Evolutionary conservation across 64 coral and sea anemone species (phyloP), one percentile per base, ranked within the genome.

Genomic region (Montipora foliosa): DNA sequence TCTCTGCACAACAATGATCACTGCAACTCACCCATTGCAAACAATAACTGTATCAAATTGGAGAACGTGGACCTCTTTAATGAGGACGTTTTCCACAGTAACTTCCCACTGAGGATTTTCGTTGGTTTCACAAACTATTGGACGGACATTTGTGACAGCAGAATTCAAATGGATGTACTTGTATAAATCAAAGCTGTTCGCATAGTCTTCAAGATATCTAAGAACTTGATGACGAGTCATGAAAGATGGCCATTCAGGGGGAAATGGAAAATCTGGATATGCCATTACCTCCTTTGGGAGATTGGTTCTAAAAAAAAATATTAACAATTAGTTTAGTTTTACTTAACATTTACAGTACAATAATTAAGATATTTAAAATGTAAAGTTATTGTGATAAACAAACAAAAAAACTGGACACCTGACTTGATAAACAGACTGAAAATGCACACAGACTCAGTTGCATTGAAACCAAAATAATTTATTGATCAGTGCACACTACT

Each of bases 201-300:
- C 22, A 89, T 94, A 94, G 22, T 87, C 84, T 24, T 94, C 84
- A 49, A 94, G 58, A 51, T 94, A 94, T 68, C 88, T 59, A 19
- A 21, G 50, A 21, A 91, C 89, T 81, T 91, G 60, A 20, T 44
- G 45, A 22, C 81, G 89, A 47, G 57, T 91, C 78, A 91, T 8
- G 78, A 50, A 91, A 5, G 77, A 81, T 5, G 25, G 53, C 7
- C 22, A 22, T 22, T 22, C 22, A 22, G 22, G 22, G 22, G 22
- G 22, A 22, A 22, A 22, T 22, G 22, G 78, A 47, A 81, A 91
- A 53, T 91, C 89, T 22, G 78, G 89, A 53, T 81, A 91, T 48
- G 79, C 44, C 89, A 91, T 94, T 16, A 94, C 85, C 69, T 94
- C 46, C 75, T 94, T 94, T 15, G 92, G 92, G 5, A 94, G 76